These are phyloP conservation scores for Pedetes capensis DNA, from an alignment of 2,113 vertebrate species.

Conservation along the genomic window DNA sequence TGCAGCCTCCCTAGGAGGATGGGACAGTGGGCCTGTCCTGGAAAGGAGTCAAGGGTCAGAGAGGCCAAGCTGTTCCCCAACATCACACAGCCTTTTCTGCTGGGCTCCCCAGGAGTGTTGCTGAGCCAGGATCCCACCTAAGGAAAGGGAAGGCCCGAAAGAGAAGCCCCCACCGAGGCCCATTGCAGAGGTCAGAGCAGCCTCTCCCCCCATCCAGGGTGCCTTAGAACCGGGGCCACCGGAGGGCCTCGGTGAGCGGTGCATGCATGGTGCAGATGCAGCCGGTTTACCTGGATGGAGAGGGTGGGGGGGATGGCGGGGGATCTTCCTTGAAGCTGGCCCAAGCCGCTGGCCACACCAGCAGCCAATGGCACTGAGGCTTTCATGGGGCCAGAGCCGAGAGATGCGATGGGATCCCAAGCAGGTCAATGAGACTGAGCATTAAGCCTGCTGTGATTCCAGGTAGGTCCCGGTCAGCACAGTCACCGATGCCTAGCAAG, in stretches of 20 bases:
- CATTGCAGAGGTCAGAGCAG: background rate
- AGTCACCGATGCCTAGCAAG: background rate
- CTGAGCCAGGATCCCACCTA: background rate
- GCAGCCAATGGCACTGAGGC: background rate
- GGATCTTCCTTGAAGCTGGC: background rate
- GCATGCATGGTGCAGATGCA: background rate
- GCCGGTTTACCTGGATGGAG: background rate
- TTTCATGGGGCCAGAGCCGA: background rate
- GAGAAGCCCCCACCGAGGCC: accelerated
- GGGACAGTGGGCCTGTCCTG: background rate
- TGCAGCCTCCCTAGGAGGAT: background rate
- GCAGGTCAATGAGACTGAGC: background rate
- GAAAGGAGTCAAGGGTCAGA: too few species aligned
- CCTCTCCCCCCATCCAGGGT: too few species aligned
- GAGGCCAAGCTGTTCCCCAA: background rate
- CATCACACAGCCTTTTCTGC: background rate
- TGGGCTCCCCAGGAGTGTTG: background rate
- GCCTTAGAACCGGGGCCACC: background rate
- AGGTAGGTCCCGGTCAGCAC: background rate
- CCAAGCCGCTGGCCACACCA: background rate
- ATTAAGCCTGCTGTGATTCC: background rate
- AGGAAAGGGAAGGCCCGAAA: background rate
- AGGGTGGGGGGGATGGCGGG: too few species aligned
- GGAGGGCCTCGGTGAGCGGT: background rate
- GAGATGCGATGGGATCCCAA: too few species aligned